Evolutionary conservation across 2,797 vertebrate species (phyloP).

Genomic region (Brachymystax lenok): DNA sequence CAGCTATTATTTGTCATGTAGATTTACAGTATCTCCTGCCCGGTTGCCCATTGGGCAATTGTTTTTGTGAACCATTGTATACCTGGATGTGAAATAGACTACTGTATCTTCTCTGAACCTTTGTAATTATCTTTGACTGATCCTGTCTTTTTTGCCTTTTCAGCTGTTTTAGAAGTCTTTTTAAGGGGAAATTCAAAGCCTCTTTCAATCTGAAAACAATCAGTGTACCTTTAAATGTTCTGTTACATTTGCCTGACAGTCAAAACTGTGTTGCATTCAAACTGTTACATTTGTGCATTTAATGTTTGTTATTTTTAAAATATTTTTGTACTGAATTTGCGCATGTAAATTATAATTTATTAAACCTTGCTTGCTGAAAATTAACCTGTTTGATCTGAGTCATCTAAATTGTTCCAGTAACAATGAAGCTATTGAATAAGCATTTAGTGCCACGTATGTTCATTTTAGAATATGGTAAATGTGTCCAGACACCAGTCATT

Average conservation of each 20-base stretch:
- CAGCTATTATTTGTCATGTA: slow-evolving; percentile 73
- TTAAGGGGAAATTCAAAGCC: slow-evolving; percentile 60
- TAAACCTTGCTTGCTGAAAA: slow-evolving; percentile 90
- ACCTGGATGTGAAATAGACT: slow-evolving; percentile 75
- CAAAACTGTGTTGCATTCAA: slow-evolving; percentile 78
- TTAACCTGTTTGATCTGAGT: slow-evolving; percentile 34
- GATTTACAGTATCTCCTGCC: slow-evolving; percentile 72
- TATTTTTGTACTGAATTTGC: slow-evolving; percentile 81
- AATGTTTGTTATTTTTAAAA: slow-evolving; percentile 80
- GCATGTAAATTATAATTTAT: slow-evolving; percentile 98
- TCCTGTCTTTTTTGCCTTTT: slow-evolving; percentile 62
- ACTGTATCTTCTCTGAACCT: slow-evolving; percentile 67
- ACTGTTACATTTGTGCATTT: slow-evolving; percentile 75
- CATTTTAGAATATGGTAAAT: neutral
- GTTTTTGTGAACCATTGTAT: slow-evolving; percentile 72
- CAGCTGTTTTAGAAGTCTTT: slow-evolving; percentile 67
- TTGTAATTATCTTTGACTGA: slow-evolving; percentile 48
- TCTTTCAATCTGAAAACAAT: slow-evolving; percentile 50
- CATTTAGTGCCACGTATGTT: slow-evolving; percentile 6
- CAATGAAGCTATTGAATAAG: slow-evolving; percentile 3
- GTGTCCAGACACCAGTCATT: neutral
- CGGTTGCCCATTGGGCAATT: slow-evolving; percentile 66
- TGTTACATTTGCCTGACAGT: slow-evolving; percentile 77
- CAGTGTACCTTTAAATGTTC: slow-evolving; percentile 71
- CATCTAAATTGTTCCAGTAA: slow-evolving; percentile 29